A percentile compares a stretch with the other conserved stretches of the same genome.
Conservation (phyloP, 2,888 invertebrate genomes). For the Phrixothrix hirtus region DNA sequence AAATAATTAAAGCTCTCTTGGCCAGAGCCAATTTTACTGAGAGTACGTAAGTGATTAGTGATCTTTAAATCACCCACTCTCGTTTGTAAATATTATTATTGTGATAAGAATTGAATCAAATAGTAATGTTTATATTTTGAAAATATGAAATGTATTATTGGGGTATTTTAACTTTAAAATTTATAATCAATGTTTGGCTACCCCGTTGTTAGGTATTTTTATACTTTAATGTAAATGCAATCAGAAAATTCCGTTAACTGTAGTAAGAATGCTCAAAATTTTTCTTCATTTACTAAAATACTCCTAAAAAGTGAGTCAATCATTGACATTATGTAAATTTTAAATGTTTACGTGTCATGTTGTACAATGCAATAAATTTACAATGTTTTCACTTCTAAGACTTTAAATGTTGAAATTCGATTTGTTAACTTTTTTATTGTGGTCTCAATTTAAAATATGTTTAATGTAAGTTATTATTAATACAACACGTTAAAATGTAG, state of each 20-base stretch:
- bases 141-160: conserved; percentile 24
- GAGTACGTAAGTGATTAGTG: conserved; percentile 36
- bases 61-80: conserved; percentile 33
- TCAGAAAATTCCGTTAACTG: conserved; percentile 10
- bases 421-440: conserved; percentile 44
- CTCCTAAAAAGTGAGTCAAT: conserved; percentile 2
- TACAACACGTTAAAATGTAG: conserved; percentile 35
- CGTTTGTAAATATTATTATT: conserved; percentile 55
- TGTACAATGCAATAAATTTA: conserved; percentile 36
- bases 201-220: conserved; percentile 34
- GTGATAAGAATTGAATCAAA: conserved; percentile 55
- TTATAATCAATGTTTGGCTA: conserved; percentile 13
- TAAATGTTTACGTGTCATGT: conserved; percentile 37
- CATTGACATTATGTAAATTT: conserved; percentile 23
- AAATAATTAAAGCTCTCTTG: conserved; percentile 34
- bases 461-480: conserved; percentile 48
- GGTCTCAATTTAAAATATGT: conserved; percentile 47
- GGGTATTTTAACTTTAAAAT: conserved; percentile 18
- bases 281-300: conserved; percentile 5
- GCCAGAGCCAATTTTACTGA: conserved; percentile 26
- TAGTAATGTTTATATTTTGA: conserved; percentile 38
- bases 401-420: conserved; percentile 36
- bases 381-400: conserved; percentile 28
- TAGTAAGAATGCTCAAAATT: conserved; percentile 22
- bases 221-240: conserved; percentile 24